Evolutionary conservation across 2,113 vertebrate species (phyloP), one percentile per base, ranked within the genome.

Genomic region (Origma solitaria): DNA sequence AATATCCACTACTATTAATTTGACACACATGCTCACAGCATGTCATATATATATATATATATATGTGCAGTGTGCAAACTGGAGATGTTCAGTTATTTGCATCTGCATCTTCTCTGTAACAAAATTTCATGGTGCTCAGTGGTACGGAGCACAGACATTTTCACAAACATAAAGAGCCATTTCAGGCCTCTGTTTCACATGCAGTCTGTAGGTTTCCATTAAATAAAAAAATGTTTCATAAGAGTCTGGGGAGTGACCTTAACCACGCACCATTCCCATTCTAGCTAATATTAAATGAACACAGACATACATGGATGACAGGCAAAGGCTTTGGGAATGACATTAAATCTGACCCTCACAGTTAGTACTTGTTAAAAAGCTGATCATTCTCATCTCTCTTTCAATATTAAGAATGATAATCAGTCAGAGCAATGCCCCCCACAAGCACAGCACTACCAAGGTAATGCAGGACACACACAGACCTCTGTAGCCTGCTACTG

Each of bases 41-140:
- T 37, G 14, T 22, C 13, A 18, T 6, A 35, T 1, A 47, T 23
- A 47, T 47, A 49, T 49, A 6, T 7, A 23, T 7, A 27, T 6
- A 11, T 3, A 35, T 4, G 33, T 17, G 35, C 16, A 6, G 72
- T 54, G 37, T 30, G 15, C 37, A n/a, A 86, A 42, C 25, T 62
- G 33, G 25, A 75, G 20, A 54, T 50, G 65, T 75, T 58, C 23
- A 84, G 15, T 61, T 37, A n/a, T 50, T 73, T 82, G 37, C 15
- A 71, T 28, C 44, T 76, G 11, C 7, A 61, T 40, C 25, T 61
- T 56, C 44, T 33, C 61, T 72, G 3, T 13, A 65, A 27, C 2
- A 54, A 22, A 65, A 47, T 13, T 13, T 28, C 0, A 4, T 2
- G 1, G 12, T 33, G 21, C 33, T 62, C n/a, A 24, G 23, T 7